Percentiles rank a stretch among this genome's conserved stretches.
phyloP scores from a whole-genome alignment of 2,113 vertebrate species.

The Proteles cristata region DNA sequence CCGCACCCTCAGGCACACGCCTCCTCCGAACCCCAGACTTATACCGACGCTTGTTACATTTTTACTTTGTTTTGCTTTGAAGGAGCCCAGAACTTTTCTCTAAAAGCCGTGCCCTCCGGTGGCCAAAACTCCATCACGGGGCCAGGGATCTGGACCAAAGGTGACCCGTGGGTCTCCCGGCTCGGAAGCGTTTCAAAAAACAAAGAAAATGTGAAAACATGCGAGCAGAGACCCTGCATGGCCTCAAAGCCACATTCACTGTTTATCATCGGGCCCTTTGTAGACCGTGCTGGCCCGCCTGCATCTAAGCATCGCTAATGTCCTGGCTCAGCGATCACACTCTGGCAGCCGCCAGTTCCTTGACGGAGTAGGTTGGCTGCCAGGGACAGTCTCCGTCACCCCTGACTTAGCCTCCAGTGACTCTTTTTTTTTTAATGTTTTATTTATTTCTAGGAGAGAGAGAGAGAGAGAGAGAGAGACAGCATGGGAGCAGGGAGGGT shows the following conservation, averaged over 20 bases:
- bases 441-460: no score
- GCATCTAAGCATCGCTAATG: accelerated
- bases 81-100: not conserved
- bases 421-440: no score
- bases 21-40: not conserved
- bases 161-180: not conserved
- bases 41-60: no score
- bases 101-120: not conserved
- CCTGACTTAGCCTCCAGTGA: not conserved
- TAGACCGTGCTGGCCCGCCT: no score
- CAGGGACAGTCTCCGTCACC: no score
- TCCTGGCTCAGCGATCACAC: not conserved
- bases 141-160: not conserved
- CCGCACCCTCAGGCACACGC: no score
- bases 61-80: not conserved
- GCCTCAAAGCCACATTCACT: not conserved
- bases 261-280: not conserved
- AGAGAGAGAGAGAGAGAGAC: no score
- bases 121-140: not conserved
- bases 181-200: no score
- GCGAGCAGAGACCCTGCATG: not conserved
- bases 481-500: no score
- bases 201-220: accelerated
- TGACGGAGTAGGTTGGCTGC: no score
- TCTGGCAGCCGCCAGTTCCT: no score